Percentiles rank a stretch among this genome's conserved stretches.
Conservation (phyloP, 2,797 vertebrate species). For the Acanthiza pusilla region DNA sequence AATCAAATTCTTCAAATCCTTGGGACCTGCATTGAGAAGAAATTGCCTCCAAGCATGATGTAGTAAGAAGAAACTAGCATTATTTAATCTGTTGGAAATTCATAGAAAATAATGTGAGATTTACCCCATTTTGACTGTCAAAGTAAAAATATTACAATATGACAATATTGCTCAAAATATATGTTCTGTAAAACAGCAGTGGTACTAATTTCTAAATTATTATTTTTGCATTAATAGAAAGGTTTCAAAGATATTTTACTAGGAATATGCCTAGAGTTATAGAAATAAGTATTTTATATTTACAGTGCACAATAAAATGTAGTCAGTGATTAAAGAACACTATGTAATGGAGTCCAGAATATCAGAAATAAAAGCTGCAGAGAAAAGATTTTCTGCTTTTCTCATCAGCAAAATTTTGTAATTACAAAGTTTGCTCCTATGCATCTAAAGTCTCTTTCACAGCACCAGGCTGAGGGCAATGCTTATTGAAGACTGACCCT, state of each 20-base stretch:
- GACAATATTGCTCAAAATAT: neutral
- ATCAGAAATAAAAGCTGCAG: neutral
- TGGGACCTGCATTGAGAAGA: neutral
- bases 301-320: slow-evolving; percentile 9
- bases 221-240: neutral
- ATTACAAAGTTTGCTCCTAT: neutral
- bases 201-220: neutral
- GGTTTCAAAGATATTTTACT: neutral
- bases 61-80: neutral
- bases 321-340: neutral
- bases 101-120: neutral
- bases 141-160: neutral
- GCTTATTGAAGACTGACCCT: neutral
- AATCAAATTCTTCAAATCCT: neutral
- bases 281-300: slow-evolving; percentile 30
- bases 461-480: neutral
- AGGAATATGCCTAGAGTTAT: neutral
- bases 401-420: neutral
- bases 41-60: neutral
- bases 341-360: neutral
- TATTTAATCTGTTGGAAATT: neutral
- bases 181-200: neutral
- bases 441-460: neutral
- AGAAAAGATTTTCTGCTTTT: neutral
- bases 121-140: neutral